A percentile compares a stretch with the other conserved stretches of the same genome.
Conservation (phyloP, 2,888 invertebrate species). For the Catonia carolina region DNA sequence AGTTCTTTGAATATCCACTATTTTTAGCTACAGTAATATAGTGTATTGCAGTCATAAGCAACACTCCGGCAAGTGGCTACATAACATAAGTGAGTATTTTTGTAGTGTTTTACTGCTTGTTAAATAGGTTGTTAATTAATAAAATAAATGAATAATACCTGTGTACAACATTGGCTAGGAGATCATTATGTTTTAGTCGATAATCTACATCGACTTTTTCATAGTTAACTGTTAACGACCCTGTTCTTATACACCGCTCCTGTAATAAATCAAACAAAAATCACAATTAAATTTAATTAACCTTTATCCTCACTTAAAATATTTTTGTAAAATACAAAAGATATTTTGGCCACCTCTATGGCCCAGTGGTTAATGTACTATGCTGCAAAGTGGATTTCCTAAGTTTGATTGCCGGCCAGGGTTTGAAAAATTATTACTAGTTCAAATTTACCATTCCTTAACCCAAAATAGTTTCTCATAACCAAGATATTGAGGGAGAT, state of each 20-base stretch:
- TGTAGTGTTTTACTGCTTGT: too few species aligned
- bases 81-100: slow-evolving; percentile 2
- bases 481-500: too few species aligned
- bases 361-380: too few species aligned
- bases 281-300: neutral
- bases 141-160: slow-evolving; percentile 51
- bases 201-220: slow-evolving; percentile 87
- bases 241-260: slow-evolving; percentile 83
- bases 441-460: too few species aligned
- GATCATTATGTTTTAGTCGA: slow-evolving; percentile 85
- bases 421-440: too few species aligned
- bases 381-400: too few species aligned
- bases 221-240: slow-evolving; percentile 89
- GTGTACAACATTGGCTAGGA: slow-evolving; percentile 88
- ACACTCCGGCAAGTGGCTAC: slow-evolving; percentile 6
- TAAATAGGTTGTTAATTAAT: too few species aligned
- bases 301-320: too few species aligned
- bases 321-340: too few species aligned
- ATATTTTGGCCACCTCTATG: too few species aligned
- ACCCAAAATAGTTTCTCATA: too few species aligned
- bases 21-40: slow-evolving; percentile 13
- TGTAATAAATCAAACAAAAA: neutral
- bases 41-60: slow-evolving; percentile 5
- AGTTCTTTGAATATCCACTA: slow-evolving; percentile 8
- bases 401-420: too few species aligned